These are phyloP conservation scores for Syrista parreyssii DNA, from an alignment of 2,888 invertebrate species.

Conservation along the genomic window DNA sequence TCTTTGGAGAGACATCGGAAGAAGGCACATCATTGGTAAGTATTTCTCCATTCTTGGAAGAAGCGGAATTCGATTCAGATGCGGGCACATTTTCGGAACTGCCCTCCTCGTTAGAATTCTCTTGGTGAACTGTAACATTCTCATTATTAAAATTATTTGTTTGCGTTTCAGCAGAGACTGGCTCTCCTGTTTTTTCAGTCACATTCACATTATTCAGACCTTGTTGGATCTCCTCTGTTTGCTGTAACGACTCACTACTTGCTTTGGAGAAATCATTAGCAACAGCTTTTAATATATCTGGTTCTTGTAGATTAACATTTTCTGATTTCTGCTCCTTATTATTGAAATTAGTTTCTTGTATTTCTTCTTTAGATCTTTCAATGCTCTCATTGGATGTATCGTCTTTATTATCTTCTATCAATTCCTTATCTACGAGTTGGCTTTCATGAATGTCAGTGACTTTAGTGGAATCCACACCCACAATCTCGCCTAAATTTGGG, in stretches of 20 bases:
- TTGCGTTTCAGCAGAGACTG: background rate
- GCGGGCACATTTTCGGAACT: background rate
- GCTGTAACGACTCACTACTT: background rate
- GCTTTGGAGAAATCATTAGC: background rate
- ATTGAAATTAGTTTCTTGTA: background rate
- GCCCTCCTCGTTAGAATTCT: background rate
- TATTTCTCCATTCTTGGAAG: background rate
- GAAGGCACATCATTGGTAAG: background rate
- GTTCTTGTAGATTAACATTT: background rate
- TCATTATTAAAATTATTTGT: background rate
- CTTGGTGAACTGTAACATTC: background rate
- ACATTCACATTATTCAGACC: background rate
- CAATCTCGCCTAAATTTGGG: background rate
- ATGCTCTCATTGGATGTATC: background rate
- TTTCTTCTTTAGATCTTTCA: background rate
- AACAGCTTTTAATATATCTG: background rate
- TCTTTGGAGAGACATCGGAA: background rate
- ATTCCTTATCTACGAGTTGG: background rate
- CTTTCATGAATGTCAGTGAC: background rate
- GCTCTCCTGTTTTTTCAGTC: background rate
- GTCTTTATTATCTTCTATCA: background rate
- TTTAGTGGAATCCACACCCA: background rate
- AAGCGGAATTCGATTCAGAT: background rate
- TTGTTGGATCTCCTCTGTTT: background rate
- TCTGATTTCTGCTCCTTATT: background rate